Conservation (phyloP, 2,797 vertebrate genomes). For the Aselliscus stoliczkanus region DNA sequence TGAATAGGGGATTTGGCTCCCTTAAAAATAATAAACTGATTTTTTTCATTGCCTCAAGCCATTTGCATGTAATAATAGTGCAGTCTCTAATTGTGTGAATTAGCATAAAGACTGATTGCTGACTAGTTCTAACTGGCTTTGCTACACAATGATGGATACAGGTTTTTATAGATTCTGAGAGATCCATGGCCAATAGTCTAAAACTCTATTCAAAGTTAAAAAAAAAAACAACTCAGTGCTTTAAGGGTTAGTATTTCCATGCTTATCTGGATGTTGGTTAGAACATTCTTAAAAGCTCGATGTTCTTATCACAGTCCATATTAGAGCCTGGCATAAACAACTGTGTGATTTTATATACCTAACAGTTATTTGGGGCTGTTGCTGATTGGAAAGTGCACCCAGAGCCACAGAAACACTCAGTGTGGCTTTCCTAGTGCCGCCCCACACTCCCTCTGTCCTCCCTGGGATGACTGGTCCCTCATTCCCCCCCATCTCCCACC, state of each 20-base stretch:
- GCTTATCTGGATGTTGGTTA: not conserved
- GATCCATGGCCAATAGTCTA: not conserved
- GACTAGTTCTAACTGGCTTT: constrained; percentile 39
- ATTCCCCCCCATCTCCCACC: fast-evolving
- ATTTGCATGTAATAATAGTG: constrained; percentile 8
- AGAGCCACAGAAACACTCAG: not conserved
- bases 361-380: not conserved
- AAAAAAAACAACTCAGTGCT: not conserved
- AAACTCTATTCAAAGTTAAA: not conserved
- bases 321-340: not conserved
- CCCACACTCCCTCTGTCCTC: not conserved
- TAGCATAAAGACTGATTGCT: not conserved
- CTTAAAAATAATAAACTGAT: not conserved
- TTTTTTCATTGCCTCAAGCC: not conserved
- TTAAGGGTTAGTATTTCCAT: not conserved
- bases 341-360: not conserved
- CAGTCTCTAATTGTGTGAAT: not conserved
- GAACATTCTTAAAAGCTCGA: not conserved
- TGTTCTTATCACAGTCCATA: not conserved
- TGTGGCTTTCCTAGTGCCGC: not conserved
- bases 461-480: not conserved
- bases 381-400: not conserved
- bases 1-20: not conserved
- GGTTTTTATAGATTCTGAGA: constrained; percentile 7
- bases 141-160: not conserved